Base-by-base conservation (phyloP, 2,113 vertebrate genomes). In the Orientallactaga bullata region DNA sequence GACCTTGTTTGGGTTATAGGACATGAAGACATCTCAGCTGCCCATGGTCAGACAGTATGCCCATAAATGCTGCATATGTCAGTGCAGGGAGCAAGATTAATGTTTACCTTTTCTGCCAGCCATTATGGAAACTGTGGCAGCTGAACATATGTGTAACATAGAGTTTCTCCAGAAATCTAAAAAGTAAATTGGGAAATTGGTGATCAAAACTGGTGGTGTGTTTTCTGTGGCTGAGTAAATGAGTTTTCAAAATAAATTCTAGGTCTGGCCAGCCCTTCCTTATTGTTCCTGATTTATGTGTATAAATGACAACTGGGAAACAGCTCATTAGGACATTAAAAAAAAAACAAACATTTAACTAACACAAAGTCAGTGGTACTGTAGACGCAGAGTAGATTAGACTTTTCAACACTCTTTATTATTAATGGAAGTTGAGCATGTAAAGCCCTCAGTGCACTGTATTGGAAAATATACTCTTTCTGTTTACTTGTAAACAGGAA, bases 291-390 rank as follows among this genome's bases (percentile, higher is more conserved):
- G 61, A 95, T 97, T 96, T 95, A 94, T 95, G 24, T 95, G 69
- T 96, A 88, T 94, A 93, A 95, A 95, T 97, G 97, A 92, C 95
- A 96, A 92, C 94, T 84, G 93, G 93, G 92, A 96, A 97, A 96
- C 88, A 96, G 90, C 91, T 97, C 93, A n/a, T 97, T 96, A 96
- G 95, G 30, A 81, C 30, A 51, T 47, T 89, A 74, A 21, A 78
- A 83, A 83, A 71, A 63, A 74, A 21, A 78, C 81, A 83, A 71
- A 63, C 51, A 2, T 68, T 94, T 94, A 66, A 73, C 18, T 82
- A 88, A 24, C 87, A 17, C 37, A n/a, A 93, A 95, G 7, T 85
- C 89, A 87, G 85, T 92, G 68, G 63, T 73, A n/a, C 85, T 2
- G 91, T 90, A 92, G 90, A 94, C 85, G 74, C 42, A 24, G 8